phyloP scores from a whole-genome alignment of 92 coral and sea anemone species.

The Palythoa grandis region DNA sequence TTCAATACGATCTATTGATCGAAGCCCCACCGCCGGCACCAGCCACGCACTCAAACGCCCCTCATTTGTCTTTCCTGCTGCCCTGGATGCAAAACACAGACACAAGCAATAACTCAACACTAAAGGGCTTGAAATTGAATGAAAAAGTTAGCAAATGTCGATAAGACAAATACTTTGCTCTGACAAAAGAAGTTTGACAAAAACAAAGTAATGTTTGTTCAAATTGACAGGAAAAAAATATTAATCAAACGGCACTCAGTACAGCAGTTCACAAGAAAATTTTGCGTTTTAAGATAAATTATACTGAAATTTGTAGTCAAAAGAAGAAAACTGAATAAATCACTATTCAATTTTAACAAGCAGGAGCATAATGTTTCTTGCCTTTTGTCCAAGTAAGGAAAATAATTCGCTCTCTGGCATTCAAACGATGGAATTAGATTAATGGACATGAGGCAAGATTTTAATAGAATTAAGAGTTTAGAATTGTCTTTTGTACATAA shows the following conservation, averaged over 20 bases:
- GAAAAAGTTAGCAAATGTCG: not conserved
- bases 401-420: not conserved
- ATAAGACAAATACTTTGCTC: not conserved
- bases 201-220: not conserved
- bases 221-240: not conserved
- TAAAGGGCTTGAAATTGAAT: not conserved
- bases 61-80: not conserved
- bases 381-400: no score
- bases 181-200: slow-evolving; percentile 16
- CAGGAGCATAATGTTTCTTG: no score
- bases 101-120: not conserved
- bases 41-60: not conserved
- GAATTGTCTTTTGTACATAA: not conserved
- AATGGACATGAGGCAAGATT: not conserved
- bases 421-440: not conserved
- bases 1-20: not conserved
- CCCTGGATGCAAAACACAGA: not conserved
- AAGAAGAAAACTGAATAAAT: no score
- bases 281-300: no score
- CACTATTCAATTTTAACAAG: no score
- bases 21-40: no score
- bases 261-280: not conserved
- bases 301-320: no score
- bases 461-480: not conserved
- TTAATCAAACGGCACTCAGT: not conserved